Evolutionary conservation across 2,888 invertebrate species (phyloP), one percentile per base, ranked within the genome.

Genomic region (Salticus scenicus): DNA sequence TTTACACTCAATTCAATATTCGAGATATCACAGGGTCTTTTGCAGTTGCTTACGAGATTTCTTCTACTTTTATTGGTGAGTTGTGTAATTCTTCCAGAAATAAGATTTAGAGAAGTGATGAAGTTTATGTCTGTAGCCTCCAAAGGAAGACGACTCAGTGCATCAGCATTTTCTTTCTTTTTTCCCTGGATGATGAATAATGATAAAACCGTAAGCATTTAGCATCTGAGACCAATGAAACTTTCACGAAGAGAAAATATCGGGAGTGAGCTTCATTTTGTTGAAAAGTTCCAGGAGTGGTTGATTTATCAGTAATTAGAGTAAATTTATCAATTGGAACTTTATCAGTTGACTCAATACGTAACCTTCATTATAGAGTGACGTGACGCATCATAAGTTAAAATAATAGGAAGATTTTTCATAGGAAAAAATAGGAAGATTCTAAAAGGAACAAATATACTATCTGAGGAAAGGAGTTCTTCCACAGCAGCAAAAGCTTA

Each of bases 301-400:
- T 31, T 84, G 78, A 71, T 89, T 83, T 69, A n/a, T 89, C 88
- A 0, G 88, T 66, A 14, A 79, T 12, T 47, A 88, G 47, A 1
- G 24, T 37, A 72, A 89, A 88, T 12, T 70, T 47, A 30, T 82
- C 37, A 7, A 37, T 10, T 7, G 89, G 88, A 33, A 77, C 70
- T 8, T 87, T 28, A 75, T 0, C n/a, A n/a, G 14, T n/a, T 87
- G 87, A 24, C 87, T 87, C 42, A 89, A 83, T 17, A 89, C 88
- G 17, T 82, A 88, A 20, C 88, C 88, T 30, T 88, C n/a, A 28
- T 88, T 88, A 75, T 88, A 88, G 1, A 87, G 67, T 17, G n/a
- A n/a, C n/a, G n/a, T n/a, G 88, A 88, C 12, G 88, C 87, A 76
- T 89, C 88, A 69, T 80, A 85, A 1, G 87, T 87, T 47, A 89